Conservation (phyloP, 2,888 invertebrate genomes). For the Lasioglossum figueresi region DNA sequence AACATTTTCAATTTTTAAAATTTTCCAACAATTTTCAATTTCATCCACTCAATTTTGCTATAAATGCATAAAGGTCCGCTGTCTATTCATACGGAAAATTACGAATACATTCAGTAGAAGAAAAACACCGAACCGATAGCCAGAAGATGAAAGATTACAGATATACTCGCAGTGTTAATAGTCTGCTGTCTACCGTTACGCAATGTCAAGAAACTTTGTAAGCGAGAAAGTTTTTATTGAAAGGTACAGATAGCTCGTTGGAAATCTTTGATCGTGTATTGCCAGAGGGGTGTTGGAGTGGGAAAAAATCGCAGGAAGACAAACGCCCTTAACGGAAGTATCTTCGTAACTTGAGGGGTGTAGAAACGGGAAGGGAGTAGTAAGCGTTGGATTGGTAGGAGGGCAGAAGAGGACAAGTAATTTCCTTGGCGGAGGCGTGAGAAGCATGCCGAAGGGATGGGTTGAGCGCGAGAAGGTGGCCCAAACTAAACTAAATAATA, state of each 20-base stretch:
- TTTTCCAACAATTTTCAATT: too few species aligned
- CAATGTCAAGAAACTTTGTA: neutral
- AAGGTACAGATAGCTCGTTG: neutral
- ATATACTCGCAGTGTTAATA: neutral
- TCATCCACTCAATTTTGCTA: too few species aligned
- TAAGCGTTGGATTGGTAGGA: constrained; percentile 48
- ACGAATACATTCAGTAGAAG: neutral
- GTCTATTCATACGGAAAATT: neutral
- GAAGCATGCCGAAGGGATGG: constrained; percentile 80
- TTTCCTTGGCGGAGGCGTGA: constrained; percentile 83
- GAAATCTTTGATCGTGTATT: constrained; percentile 38
- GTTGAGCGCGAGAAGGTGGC: constrained; percentile 70
- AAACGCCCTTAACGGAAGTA: constrained; percentile 62
- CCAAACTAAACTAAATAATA: constrained; percentile 84
- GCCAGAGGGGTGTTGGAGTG: constrained; percentile 4
- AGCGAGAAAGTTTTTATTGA: neutral
- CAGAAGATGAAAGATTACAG: neutral
- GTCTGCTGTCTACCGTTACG: neutral
- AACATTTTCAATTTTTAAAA: too few species aligned
- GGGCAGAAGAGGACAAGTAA: constrained; percentile 81
- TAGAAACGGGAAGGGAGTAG: constrained; percentile 19
- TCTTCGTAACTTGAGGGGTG: constrained; percentile 33
- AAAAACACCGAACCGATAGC: neutral
- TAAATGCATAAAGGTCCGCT: too few species aligned
- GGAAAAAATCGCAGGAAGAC: constrained; percentile 42